Evolutionary conservation across 1,140 invertebrate genomes (phyloP).

Genomic region (Popillia japonica): DNA sequence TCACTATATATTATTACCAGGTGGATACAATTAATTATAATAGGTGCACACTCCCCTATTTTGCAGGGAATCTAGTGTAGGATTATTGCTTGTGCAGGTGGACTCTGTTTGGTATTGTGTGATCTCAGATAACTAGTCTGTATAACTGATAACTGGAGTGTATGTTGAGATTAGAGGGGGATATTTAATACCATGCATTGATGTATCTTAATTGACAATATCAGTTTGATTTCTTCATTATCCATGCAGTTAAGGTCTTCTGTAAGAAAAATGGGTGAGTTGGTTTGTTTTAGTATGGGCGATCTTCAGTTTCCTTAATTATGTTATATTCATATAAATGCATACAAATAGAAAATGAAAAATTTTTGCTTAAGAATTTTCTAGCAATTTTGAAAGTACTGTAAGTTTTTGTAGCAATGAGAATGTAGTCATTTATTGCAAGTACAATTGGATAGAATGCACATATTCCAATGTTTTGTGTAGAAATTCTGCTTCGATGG

Average conservation of each 20-base stretch:
- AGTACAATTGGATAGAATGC: no score
- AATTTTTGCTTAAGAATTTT: no score
- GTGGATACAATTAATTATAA: conserved; percentile 44
- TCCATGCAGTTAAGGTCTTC: neutral
- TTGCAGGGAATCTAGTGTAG: neutral
- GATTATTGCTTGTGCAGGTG: conserved; percentile 29
- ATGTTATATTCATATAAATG: no score
- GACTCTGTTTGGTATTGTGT: conserved; percentile 3
- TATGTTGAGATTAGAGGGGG: neutral
- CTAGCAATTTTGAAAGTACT: no score
- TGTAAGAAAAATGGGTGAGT: neutral
- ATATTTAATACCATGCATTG: conserved; percentile 15
- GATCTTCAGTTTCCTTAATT: no score
- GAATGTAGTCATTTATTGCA: no score
- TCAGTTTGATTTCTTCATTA: conserved; percentile 13
- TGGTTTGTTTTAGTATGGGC: neutral
- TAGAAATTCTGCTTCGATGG: no score
- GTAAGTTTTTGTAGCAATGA: no score
- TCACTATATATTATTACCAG: conserved; percentile 44
- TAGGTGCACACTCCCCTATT: conserved; percentile 11
- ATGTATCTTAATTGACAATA: conserved; percentile 2
- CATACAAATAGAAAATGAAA: no score
- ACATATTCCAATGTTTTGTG: no score
- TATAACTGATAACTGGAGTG: neutral
- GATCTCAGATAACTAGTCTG: neutral